phyloP scores from a whole-genome alignment of 2,113 vertebrate species.

The Climacteris rufus region DNA sequence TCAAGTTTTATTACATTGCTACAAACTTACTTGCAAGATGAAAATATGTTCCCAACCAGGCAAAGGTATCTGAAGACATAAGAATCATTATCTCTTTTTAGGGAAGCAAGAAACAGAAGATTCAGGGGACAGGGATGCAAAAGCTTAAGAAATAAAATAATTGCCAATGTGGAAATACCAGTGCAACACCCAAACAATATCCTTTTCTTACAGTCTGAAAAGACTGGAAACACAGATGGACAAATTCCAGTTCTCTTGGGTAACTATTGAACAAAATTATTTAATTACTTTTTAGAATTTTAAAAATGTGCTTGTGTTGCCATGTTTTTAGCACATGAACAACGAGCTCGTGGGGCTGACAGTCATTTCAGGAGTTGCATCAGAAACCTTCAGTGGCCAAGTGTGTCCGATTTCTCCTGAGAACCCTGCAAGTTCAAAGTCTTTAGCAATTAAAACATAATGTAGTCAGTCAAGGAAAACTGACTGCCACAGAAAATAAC shows the following conservation, averaged over 20 bases:
- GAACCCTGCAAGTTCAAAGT: neutral
- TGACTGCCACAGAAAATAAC: neutral
- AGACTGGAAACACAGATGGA: neutral
- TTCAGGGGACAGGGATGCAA: neutral
- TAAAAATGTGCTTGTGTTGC: neutral
- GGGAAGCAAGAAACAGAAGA: neutral
- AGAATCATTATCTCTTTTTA: neutral
- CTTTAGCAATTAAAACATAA: neutral
- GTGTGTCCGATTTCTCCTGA: neutral
- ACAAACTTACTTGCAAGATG: neutral
- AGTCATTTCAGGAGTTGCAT: neutral
- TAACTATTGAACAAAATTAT: neutral
- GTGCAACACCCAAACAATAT: neutral
- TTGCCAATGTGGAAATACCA: neutral
- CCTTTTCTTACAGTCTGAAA: neutral
- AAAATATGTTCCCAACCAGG: neutral
- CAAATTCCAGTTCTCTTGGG: neutral
- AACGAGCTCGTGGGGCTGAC: neutral
- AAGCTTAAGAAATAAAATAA: neutral
- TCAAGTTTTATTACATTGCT: neutral
- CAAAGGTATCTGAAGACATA: neutral
- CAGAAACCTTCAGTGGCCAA: neutral
- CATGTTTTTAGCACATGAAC: neutral
- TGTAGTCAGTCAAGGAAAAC: neutral
- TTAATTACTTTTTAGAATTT: neutral